phyloP scores from a whole-genome alignment of 2,113 vertebrate genomes.

The Castor canadensis region DNA sequence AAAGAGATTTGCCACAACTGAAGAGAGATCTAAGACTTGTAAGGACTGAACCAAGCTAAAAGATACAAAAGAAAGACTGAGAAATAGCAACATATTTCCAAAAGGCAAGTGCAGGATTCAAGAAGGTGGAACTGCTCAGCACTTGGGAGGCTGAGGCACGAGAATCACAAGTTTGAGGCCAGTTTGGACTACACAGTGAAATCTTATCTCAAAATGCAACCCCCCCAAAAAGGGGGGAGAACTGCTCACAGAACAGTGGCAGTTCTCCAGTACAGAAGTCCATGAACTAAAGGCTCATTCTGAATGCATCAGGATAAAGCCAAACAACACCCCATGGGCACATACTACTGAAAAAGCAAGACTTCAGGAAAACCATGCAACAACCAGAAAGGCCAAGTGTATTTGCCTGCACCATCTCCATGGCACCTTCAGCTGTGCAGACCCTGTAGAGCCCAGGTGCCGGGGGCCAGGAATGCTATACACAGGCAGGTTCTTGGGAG shows the following conservation, averaged over 20 bases:
- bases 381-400: neutral
- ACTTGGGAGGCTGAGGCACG: neutral
- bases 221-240: neutral
- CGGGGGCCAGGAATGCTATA: too few species aligned
- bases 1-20: neutral
- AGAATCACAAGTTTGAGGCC: neutral
- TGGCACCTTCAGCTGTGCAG: fast-evolving
- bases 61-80: neutral
- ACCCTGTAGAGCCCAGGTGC: neutral
- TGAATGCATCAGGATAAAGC: neutral
- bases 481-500: neutral
- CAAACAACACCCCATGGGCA: neutral
- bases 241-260: neutral
- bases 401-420: neutral
- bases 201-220: neutral
- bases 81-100: neutral
- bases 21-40: neutral
- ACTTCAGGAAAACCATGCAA: neutral
- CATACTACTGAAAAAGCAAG: neutral
- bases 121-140: neutral
- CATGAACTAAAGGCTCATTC: neutral
- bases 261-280: neutral
- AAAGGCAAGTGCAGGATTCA: neutral
- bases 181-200: neutral
- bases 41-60: neutral